These are phyloP conservation scores for Margaritifera margaritifera DNA, from an alignment of 2,888 invertebrate genomes.

Conservation along the genomic window DNA sequence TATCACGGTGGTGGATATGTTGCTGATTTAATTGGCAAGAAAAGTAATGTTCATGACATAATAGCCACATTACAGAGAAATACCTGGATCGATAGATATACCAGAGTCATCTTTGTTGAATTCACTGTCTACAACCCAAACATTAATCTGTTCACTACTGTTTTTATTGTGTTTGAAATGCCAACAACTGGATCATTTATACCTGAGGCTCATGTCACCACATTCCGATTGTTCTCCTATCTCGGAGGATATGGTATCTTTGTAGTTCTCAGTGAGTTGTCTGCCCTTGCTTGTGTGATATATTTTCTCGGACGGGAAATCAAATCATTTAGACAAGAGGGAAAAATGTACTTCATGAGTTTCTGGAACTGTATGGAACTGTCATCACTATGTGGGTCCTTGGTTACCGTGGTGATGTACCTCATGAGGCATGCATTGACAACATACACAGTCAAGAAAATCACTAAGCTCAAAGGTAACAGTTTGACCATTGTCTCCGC, in stretches of 20 bases:
- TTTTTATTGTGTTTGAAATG: slow-evolving; percentile 50
- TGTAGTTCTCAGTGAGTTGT: slow-evolving; percentile 44
- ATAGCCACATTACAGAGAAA: slow-evolving; percentile 23
- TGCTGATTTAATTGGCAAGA: slow-evolving; percentile 45
- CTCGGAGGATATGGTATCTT: slow-evolving; percentile 51
- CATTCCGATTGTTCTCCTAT: slow-evolving; percentile 55
- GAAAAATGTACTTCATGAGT: slow-evolving; percentile 36
- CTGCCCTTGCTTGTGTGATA: slow-evolving; percentile 38
- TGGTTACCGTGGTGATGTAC: slow-evolving; percentile 49
- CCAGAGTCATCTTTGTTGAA: slow-evolving; percentile 53
- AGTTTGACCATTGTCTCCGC: background rate
- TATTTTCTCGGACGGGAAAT: slow-evolving; percentile 46
- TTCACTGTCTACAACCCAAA: slow-evolving; percentile 58
- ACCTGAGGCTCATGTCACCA: slow-evolving; percentile 34
- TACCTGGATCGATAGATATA: slow-evolving; percentile 51
- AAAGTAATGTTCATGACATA: slow-evolving; percentile 28
- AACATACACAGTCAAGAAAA: slow-evolving; percentile 33
- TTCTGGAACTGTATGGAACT: slow-evolving; percentile 58
- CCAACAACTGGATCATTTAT: slow-evolving; percentile 40
- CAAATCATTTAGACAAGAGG: slow-evolving; percentile 35
- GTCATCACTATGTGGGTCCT: slow-evolving; percentile 40
- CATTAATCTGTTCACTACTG: slow-evolving; percentile 53
- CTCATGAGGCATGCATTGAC: slow-evolving; percentile 54
- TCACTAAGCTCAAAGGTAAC: slow-evolving; percentile 51
- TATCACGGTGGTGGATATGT: slow-evolving; percentile 59